These are phyloP conservation scores for Theristus sp. DNA, from an alignment of 2,888 invertebrate species.

Conservation along the genomic window DNA sequence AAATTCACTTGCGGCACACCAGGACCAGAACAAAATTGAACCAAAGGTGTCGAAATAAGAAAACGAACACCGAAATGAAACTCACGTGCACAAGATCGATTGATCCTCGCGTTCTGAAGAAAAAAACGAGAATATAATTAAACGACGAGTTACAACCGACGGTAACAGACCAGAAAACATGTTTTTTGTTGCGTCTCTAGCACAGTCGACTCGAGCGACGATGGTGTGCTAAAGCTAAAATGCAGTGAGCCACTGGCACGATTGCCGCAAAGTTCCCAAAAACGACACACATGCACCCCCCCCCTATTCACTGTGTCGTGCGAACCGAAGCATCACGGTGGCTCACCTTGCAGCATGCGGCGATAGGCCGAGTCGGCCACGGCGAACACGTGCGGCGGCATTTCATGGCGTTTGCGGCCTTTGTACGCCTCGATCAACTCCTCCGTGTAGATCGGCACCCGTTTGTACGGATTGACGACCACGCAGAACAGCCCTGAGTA, in stretches of 20 bases:
- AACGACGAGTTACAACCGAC: too few relatives aligned
- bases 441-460: constrained; percentile 95
- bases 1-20: too few relatives aligned
- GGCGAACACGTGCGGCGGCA: constrained; percentile 94
- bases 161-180: too few relatives aligned
- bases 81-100: constrained; percentile 80
- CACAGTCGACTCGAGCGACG: too few relatives aligned
- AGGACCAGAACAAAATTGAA: neutral
- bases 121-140: too few relatives aligned
- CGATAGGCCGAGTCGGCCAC: constrained; percentile 97
- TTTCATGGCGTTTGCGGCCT: constrained; percentile 55
- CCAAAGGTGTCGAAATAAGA: neutral
- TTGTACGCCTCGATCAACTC: constrained; percentile 98
- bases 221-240: too few relatives aligned
- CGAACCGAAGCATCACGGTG: too few relatives aligned
- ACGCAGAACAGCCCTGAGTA: constrained; percentile 99
- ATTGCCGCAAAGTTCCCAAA: too few relatives aligned
- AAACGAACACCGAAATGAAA: constrained; percentile 9
- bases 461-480: constrained; percentile 91
- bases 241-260: too few relatives aligned
- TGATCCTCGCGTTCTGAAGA: constrained; percentile 94
- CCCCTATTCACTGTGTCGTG: too few relatives aligned
- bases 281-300: too few relatives aligned
- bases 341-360: constrained; percentile 86
- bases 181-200: too few relatives aligned